phyloP scores from a whole-genome alignment of 2,888 invertebrate genomes.

The Chydorus sphaericus region DNA sequence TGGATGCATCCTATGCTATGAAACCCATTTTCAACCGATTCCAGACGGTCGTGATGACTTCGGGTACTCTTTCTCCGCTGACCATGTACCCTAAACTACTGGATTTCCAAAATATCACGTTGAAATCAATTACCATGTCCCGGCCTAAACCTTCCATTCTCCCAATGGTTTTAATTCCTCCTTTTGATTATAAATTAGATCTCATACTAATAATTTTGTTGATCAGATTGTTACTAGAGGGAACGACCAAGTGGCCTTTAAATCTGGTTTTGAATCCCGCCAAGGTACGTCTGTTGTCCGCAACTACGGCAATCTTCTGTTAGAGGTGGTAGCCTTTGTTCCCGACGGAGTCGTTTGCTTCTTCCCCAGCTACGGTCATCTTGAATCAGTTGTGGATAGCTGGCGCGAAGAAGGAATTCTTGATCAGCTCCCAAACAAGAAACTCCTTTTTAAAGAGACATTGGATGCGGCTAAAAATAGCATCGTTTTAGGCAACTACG shows the following conservation, averaged over 20 bases:
- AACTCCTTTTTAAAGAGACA: constrained; percentile 94
- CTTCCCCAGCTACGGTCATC: constrained; percentile 93
- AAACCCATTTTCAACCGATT: constrained; percentile 92
- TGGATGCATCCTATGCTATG: constrained; percentile 97
- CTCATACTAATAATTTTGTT: background rate
- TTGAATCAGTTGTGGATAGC: constrained; percentile 89
- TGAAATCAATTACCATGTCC: constrained; percentile 98
- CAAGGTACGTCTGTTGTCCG: constrained; percentile 95
- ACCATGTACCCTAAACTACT: constrained; percentile 99
- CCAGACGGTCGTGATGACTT: constrained; percentile 92
- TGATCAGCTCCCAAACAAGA: constrained; percentile 84
- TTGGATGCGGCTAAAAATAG: constrained; percentile 97
- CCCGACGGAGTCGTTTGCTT: constrained; percentile 96
- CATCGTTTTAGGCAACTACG: constrained; percentile 87
- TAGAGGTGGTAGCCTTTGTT: constrained; percentile 66
- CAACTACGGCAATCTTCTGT: constrained; percentile 88
- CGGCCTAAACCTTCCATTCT: constrained; percentile 86
- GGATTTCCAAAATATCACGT: constrained; percentile 90
- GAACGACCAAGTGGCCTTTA: constrained; percentile 96
- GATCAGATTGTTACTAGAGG: constrained; percentile 86
- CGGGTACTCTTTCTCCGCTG: constrained; percentile 93
- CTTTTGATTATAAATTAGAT: background rate
- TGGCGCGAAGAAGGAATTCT: constrained; percentile 95
- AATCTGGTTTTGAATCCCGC: constrained; percentile 90
- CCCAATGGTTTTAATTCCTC: constrained; percentile 59